Base-by-base conservation (phyloP, 2,797 vertebrate genomes). In the Huso huso region DNA sequence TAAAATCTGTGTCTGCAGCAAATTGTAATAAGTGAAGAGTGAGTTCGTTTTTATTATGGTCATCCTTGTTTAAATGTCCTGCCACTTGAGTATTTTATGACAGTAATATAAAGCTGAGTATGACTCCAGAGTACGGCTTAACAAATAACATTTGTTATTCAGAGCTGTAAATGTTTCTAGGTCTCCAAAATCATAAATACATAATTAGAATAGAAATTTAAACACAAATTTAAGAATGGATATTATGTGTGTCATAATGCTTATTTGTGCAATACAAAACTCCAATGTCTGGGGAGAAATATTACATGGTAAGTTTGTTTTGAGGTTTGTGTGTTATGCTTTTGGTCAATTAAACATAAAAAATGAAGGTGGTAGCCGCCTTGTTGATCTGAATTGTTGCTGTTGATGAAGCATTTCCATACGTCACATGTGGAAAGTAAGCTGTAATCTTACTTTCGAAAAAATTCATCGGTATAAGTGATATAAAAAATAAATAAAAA, bases 291-390 rank as follows among this genome's bases (percentile, higher is more conserved):
- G n/a, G 48, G 18, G 7, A 66, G 57, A 66, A 11, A 51, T 15
- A 66, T 58, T 52, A 11, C 48, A 12, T 6, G 49, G 23, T 6
- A 66, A 50, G 18, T 65, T 65, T 55, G 63, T 51, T 18, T 23
- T 11, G 63, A 52, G 51, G 50, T 23, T 65, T 53, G 51, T 65
- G 51, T 65, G 15, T 65, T 58, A 65, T 65, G 23, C 51, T 55
- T 53, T 55, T 12, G 23, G 63, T 15, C 18, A 50, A 65, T 65
- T 55, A 53, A 49, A 57, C 64, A 66, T 12, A 37, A 4, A 9
- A 5, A 37, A 6, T 12, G 64, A 6, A 48, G 12, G 55, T 13
- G 10, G n/a, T 0, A 58, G 12, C 6, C 8, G 7, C n/a, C 11
- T 8, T 13, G 48, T 66, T 37, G 11, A 48, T 58, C 52, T 48